Evolutionary conservation across 2,113 vertebrate genomes (phyloP), one percentile per base, ranked within the genome.

Genomic region (Tapirus terrestris): DNA sequence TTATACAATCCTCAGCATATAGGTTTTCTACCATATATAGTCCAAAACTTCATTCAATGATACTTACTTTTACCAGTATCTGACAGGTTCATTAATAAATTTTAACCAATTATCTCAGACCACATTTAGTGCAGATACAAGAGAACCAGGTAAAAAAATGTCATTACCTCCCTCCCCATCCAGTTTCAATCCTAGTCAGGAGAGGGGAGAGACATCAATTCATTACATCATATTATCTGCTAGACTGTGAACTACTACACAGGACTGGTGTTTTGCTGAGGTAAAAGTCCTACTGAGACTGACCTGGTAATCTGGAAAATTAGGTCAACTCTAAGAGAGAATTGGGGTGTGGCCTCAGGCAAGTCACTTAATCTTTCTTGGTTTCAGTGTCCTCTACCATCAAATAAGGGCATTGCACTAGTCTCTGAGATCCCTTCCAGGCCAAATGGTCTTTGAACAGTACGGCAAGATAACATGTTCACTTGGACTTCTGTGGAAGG

Each of bases 281-380:
- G 33, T 90, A 31, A 67, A 86, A 92, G 43, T 73, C 45, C 73
- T 65, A 53, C 75, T 7, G 63, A 77, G 58, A 48, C 68, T 63
- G 94, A 67, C 72, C 76, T 94, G 85, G 76, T 93, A 96, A 88
- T 85, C 68, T 63, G 43, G 76, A 61, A 97, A 98, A 95, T 18
- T 16, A 96, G 97, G 91, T 36, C 93, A 91, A 20, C 76, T 94
- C 72, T 72, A 45, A 39, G 80, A 88, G 45, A 76, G 89, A 88
- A 23, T 1, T 33, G 76, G 75, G 31, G 76, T 53, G 63, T 67
- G 77, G 77, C 94, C 68, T 91, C 70, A 29, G 90, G 91, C 76
- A 63, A 93, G 67, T 10, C 89, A 89, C 72, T 97, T 85, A 20
- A 93, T 96, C 93, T 97, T 93, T 25, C 72, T 56, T 77, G 65